These are phyloP conservation scores for Mobula birostris DNA, from an alignment of 2,113 vertebrate species.

Conservation along the genomic window DNA sequence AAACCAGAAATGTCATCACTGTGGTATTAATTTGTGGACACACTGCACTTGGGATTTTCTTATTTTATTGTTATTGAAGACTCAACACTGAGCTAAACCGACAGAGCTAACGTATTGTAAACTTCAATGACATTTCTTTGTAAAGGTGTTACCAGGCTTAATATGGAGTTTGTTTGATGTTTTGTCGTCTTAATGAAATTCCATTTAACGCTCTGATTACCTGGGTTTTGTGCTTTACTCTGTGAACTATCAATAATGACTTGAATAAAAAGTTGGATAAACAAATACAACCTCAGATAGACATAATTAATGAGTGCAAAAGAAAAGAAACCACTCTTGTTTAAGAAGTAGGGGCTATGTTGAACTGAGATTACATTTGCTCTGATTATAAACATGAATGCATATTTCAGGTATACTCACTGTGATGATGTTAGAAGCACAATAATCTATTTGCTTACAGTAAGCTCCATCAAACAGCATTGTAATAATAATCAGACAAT, in stretches of 20 bases:
- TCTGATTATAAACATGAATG: not conserved
- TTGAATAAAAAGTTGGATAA: not conserved
- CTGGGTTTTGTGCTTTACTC: not conserved
- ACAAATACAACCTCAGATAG: not conserved
- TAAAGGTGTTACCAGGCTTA: conserved; percentile 31
- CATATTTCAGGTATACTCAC: too few relatives aligned
- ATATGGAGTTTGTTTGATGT: conserved; percentile 35
- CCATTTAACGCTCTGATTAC: conserved; percentile 19
- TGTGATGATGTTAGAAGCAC: too few relatives aligned
- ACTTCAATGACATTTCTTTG: conserved; percentile 37
- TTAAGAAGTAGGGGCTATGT: not conserved
- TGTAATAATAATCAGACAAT: not conserved
- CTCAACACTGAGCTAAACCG: conserved; percentile 27
- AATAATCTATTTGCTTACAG: too few relatives aligned
- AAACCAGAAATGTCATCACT: conserved; percentile 66
- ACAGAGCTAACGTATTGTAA: conserved; percentile 37
- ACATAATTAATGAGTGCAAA: not conserved
- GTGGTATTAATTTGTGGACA: conserved; percentile 35
- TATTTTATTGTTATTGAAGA: conserved; percentile 37
- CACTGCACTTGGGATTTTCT: conserved; percentile 37
- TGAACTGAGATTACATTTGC: not conserved
- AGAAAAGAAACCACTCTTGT: not conserved
- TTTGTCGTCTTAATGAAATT: conserved; percentile 36
- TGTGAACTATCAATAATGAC: not conserved
- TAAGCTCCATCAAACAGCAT: not conserved